Evolutionary conservation across 1,140 invertebrate genomes (phyloP), one percentile per base, ranked within the genome.

Genomic region (Chrysoperla carnea): DNA sequence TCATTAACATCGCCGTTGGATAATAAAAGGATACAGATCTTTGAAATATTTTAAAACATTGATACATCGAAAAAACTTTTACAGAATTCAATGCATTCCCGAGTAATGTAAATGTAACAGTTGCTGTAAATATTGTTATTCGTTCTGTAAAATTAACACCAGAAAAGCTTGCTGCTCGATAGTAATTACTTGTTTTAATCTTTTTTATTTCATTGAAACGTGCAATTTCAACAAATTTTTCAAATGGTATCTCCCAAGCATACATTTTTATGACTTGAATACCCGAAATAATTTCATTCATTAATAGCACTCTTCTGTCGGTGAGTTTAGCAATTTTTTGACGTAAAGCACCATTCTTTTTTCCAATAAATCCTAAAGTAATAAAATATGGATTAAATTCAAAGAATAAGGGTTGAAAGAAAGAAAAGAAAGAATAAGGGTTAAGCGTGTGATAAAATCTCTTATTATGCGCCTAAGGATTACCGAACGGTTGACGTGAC

Each of bases 231-330:
- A 84, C 71, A 27, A 84, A 61, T 35, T 65, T 66, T 5, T 75
- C 75, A 52, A 87, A 86, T 0, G 80, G 79, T 35, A 75, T 70
- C 54, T 87, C 83, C 84, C 84, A 87, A 0, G 78, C 74, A 52
- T 84, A 85, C 83, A 90, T 87, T 61, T 91, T 92, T 28, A 81
- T 86, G 1, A 76, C 74, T 43, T 78, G 76, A 23, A 81, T 79
- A 12, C 76, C 77, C 35, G 69, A 68, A 13, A 89, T 76, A 8
- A 89, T 78, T 54, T 89, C 84, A 53, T 82, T 85, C 69, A 87
- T 88, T 8, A 86, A 53, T 35, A 78, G 63, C 1, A 90, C 80
- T 9, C 86, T 60, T 48, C 84, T 70, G 62, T 91, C 87, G 0
- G 84, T 89, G 7, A 68, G 58, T 13, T 59, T 52, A 0, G 78